Percentiles rank a stretch among this genome's conserved stretches.
Evolutionary conservation across 2,888 invertebrate species (phyloP).

Genomic region (Sycophila texana): DNA sequence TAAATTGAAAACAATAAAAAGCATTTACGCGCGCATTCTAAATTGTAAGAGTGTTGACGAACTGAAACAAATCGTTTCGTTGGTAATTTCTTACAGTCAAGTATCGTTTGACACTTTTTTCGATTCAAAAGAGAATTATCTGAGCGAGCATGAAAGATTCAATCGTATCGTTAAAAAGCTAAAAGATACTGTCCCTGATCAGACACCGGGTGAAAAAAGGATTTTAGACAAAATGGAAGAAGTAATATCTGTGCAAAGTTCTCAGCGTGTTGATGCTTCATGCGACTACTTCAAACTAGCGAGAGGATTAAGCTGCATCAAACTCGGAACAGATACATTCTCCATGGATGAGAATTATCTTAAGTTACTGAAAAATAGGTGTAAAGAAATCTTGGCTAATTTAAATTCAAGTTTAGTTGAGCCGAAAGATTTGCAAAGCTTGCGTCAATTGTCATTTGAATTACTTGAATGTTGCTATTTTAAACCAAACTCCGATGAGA

Average conservation of each 20-base stretch:
- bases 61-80: slow-evolving; percentile 5
- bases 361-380: not conserved
- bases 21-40: slow-evolving; percentile 19
- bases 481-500: not conserved
- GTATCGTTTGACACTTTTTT: too few species aligned
- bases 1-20: slow-evolving; percentile 50
- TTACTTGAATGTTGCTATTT: not conserved
- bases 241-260: slow-evolving; percentile 23
- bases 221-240: slow-evolving; percentile 43
- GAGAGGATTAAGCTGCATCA: too few species aligned
- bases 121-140: too few species aligned
- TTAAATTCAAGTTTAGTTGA: not conserved
- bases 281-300: too few species aligned
- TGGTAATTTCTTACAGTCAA: slow-evolving; percentile 9
- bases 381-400: not conserved
- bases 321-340: too few species aligned
- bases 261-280: too few species aligned
- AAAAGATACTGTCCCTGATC: slow-evolving; percentile 21
- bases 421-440: not conserved
- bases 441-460: not conserved
- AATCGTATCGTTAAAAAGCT: not conserved
- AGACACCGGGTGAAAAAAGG: slow-evolving; percentile 32
- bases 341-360: not conserved
- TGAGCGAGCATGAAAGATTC: slow-evolving; percentile 11
- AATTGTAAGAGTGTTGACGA: slow-evolving; percentile 23